These are phyloP conservation scores for Coturnix japonica DNA, from an alignment of 2,113 vertebrate genomes.

Conservation along the genomic window DNA sequence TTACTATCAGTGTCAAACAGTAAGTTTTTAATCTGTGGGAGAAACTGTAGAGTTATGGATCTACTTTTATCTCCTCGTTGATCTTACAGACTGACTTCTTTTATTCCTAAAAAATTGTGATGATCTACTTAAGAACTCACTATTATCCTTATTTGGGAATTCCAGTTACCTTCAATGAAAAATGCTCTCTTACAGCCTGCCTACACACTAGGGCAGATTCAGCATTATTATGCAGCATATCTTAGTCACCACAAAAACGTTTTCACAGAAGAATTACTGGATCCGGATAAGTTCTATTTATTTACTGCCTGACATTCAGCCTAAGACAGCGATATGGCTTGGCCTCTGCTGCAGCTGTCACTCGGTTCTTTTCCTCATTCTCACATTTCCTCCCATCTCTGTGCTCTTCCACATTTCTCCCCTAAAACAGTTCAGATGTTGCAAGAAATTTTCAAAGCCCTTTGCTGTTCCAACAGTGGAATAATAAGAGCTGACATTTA, in stretches of 20 bases:
- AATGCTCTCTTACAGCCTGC: background rate
- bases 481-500: background rate
- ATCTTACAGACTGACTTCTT: fast-evolving
- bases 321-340: background rate
- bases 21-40: background rate
- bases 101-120: background rate
- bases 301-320: background rate
- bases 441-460: background rate
- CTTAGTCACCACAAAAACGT: background rate
- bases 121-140: background rate
- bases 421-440: background rate
- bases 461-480: background rate
- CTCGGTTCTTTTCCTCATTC: background rate
- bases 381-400: background rate
- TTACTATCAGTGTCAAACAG: background rate
- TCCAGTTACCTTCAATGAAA: background rate
- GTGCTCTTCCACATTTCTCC: background rate
- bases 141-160: background rate
- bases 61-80: background rate
- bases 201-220: background rate
- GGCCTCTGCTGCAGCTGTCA: background rate
- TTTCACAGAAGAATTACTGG: background rate
- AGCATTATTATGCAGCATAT: background rate
- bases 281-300: background rate
- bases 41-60: background rate